Base-by-base conservation (phyloP, 2,888 invertebrate genomes). In the Nymphalis polychloros region DNA sequence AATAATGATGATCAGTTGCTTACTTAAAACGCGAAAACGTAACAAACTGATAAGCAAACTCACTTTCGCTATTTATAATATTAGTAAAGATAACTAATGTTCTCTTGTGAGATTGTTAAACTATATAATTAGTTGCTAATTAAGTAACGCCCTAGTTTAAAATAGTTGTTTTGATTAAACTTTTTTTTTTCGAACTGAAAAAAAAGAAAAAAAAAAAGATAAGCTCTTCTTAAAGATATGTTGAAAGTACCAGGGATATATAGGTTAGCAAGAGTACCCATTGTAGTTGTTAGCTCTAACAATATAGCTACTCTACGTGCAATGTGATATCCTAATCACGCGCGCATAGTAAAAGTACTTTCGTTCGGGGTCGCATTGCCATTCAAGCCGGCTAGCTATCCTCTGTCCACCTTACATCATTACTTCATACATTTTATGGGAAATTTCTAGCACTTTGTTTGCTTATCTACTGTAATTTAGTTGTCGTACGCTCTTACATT, bases 291-390 rank as follows among this genome's bases (percentile, higher is more conserved):
- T 62, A 2, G 7, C 48, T 62, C 61, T 67, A 20, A 10, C 41
- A 41, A 8, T 13, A 5, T 55, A 62, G 41, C 53, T 67, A 55
- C 55, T 62, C 66, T 67, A 62, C 59, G 59, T 88, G 73, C 75
- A 69, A 82, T 85, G 79, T 72, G 72, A 75, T 79, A 91, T 75
- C 82, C 90, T 68, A 78, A 79, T 89, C 92, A 92, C 92, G 92
- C 79, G 74, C 78, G 86, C 85, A 87, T 84, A 92, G 91, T 92
- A 92, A 91, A 90, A 91, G 90, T 90, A 88, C 91, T 92, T 92
- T 92, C 92, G 82, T 91, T 91, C 86, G 88, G 85, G 89, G 91
- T 84, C 89, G 84, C 85, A 89, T 90, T 89, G 88, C 85, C 89
- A 92, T 91, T 88, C 90, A 85, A 71, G 79, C 66, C 75, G 81